A percentile compares a stretch with the other conserved stretches of the same genome.
Conservation (phyloP, 2,888 invertebrate genomes). For the Synanthedon vespiformis region DNA sequence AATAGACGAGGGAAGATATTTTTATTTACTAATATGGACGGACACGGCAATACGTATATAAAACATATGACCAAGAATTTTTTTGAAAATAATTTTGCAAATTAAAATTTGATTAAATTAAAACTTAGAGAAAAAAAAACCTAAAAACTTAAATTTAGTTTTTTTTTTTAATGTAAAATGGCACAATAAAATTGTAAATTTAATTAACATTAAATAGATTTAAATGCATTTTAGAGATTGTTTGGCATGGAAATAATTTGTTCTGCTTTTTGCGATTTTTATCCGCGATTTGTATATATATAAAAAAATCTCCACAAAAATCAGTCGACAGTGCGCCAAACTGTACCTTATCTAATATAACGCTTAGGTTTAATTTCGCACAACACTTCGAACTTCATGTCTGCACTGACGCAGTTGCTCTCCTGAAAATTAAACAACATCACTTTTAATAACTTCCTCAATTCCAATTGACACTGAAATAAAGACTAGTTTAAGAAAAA, state of each 20-base stretch:
- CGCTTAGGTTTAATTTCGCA: constrained; percentile 33
- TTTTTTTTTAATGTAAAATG: not conserved
- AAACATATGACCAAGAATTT: too few relatives aligned
- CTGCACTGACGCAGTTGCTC: constrained; percentile 35
- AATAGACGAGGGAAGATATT: too few relatives aligned
- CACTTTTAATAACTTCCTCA: constrained; percentile 4
- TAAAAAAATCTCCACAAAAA: constrained; percentile 1
- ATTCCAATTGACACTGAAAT: too few relatives aligned
- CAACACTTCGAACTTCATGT: constrained; percentile 28
- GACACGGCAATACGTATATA: too few relatives aligned
- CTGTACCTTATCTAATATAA: constrained; percentile 23
- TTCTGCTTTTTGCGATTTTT: not conserved
- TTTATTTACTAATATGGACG: too few relatives aligned
- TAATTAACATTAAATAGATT: not conserved
- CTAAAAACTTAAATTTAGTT: not conserved
- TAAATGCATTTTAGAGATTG: not conserved
- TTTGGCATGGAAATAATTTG: not conserved
- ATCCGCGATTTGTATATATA: not conserved
- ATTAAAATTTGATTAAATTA: too few relatives aligned
- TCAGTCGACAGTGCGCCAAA: constrained; percentile 52
- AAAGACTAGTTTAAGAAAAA: too few relatives aligned
- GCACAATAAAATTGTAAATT: not conserved
- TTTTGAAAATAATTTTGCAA: too few relatives aligned
- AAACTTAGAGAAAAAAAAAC: too few relatives aligned
- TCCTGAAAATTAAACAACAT: constrained; percentile 24